Percentiles rank a stretch among this genome's conserved stretches.
Evolutionary conservation across 2,888 invertebrate genomes (phyloP).

Genomic region (Lamellibrachia columna): DNA sequence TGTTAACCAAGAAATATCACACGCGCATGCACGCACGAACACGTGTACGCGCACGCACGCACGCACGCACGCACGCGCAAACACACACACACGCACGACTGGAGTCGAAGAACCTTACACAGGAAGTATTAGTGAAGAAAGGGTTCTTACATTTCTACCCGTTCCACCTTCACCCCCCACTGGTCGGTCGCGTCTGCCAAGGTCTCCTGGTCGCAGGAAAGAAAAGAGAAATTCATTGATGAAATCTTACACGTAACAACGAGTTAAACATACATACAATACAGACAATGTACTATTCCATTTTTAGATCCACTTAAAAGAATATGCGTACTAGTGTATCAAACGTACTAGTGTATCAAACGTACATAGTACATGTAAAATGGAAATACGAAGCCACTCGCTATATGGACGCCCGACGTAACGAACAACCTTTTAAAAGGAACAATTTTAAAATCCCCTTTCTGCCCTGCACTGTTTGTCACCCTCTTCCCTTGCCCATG

Average conservation of each 20-base stretch:
- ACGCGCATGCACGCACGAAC: background rate
- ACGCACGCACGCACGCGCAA: background rate
- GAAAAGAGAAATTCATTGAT: background rate
- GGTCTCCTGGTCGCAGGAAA: constrained; percentile 30
- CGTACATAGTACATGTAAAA: too few species aligned
- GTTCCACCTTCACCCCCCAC: constrained; percentile 94
- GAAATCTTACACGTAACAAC: background rate
- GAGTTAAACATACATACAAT: background rate
- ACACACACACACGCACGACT: background rate
- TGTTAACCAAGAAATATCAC: background rate
- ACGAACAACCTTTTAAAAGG: too few species aligned
- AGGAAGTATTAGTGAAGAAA: background rate
- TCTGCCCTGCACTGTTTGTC: too few species aligned
- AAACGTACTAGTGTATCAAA: background rate
- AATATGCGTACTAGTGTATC: background rate
- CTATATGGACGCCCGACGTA: too few species aligned
- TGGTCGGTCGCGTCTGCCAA: constrained; percentile 91
- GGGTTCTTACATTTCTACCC: constrained; percentile 82
- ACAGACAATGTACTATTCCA: background rate
- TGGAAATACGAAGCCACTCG: too few species aligned
- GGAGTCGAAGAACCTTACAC: background rate
- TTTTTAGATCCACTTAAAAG: background rate
- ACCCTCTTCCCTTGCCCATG: too few species aligned
- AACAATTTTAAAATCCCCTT: too few species aligned
- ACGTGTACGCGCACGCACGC: background rate